These are phyloP conservation scores for Nephrocerus scutellatus DNA, from an alignment of 2,888 invertebrate species.

Conservation along the genomic window DNA sequence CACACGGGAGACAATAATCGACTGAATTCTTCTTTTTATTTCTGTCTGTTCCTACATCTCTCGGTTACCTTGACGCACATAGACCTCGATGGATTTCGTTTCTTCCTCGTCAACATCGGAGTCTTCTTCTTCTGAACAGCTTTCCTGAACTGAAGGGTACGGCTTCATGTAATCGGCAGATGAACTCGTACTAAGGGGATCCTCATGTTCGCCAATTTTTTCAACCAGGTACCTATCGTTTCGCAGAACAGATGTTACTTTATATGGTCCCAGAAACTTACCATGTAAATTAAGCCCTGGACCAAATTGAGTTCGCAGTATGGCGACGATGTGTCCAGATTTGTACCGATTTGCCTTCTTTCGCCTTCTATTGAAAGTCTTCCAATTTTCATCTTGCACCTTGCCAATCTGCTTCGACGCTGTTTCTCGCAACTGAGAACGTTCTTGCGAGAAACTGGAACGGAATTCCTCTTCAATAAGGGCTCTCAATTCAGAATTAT, in stretches of 20 bases:
- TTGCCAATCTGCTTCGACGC: slow-evolving; percentile 4
- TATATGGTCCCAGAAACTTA: slow-evolving; percentile 15
- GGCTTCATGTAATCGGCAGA: slow-evolving; percentile 12
- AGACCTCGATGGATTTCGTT: slow-evolving; percentile 4
- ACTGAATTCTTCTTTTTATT: no score
- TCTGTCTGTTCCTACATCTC: no score
- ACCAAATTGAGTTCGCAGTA: no score
- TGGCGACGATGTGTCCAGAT: no score
- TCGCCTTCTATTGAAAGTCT: not conserved
- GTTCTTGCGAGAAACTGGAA: slow-evolving; percentile 1
- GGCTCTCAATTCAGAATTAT: slow-evolving; percentile 1
- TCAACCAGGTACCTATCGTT: no score
- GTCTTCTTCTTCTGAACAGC: no score
- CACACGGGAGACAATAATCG: no score
- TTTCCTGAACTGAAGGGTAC: no score
- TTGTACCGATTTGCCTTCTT: not conserved
- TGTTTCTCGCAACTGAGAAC: not conserved
- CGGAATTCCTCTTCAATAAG: slow-evolving; percentile 3
- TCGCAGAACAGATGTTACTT: slow-evolving; percentile 1
- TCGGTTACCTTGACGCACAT: slow-evolving; percentile 8
- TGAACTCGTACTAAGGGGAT: slow-evolving; percentile 9
- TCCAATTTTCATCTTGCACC: slow-evolving; percentile 7
- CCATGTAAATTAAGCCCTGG: no score
- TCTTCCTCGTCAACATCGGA: not conserved
- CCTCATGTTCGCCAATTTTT: no score